Evolutionary conservation across 2,113 vertebrate species (phyloP).

Genomic region (Neolamprologus fasciatus): DNA sequence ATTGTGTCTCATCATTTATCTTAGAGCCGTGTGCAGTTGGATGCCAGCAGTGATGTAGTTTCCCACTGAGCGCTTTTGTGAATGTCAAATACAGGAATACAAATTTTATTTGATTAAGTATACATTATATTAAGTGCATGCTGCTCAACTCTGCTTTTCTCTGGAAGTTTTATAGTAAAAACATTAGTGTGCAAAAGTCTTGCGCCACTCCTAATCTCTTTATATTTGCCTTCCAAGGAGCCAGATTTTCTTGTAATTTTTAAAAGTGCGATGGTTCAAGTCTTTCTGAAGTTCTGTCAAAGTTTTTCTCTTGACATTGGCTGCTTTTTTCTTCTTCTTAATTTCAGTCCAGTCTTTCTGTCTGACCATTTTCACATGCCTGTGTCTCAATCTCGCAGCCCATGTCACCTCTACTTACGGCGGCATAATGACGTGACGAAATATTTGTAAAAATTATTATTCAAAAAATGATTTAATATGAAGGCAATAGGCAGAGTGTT

Average conservation of each 20-base stretch:
- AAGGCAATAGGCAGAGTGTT: not conserved
- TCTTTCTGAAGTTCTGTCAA: not conserved
- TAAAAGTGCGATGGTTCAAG: not conserved
- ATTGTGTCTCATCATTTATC: conserved; percentile 5
- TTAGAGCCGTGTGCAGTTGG: not conserved
- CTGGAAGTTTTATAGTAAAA: not conserved
- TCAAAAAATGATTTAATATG: not conserved
- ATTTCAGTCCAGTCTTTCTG: not conserved
- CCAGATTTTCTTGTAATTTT: not conserved
- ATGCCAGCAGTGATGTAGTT: not conserved
- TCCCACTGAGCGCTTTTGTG: not conserved
- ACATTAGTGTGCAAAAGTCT: not conserved
- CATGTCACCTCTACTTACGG: not conserved
- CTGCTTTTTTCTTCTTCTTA: not conserved
- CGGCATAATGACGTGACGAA: fast-evolving
- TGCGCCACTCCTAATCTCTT: not conserved
- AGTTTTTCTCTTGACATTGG: not conserved
- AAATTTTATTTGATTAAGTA: conserved; percentile 19
- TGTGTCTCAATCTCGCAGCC: not conserved
- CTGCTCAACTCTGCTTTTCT: not conserved
- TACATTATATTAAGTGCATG: not conserved
- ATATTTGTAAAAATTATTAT: not conserved
- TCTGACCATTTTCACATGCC: not conserved
- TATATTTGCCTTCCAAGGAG: not conserved
- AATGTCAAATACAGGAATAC: not conserved